These are phyloP conservation scores for Okamejei kenojei DNA, from an alignment of 2,797 vertebrate genomes.

Conservation along the genomic window DNA sequence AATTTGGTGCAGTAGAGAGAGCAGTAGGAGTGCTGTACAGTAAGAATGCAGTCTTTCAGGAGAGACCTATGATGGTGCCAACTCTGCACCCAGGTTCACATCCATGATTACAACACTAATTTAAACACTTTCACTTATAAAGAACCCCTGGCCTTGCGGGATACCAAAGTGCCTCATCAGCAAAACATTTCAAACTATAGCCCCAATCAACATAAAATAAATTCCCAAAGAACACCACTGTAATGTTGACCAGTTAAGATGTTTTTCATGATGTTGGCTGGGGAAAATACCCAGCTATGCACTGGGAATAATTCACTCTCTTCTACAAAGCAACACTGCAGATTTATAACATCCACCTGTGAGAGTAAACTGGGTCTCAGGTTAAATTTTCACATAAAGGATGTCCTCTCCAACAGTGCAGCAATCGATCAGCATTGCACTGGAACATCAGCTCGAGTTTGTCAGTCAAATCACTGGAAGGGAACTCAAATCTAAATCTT, in stretches of 20 bases:
- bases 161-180: too few species aligned
- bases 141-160: too few species aligned
- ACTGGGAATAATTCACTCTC: neutral
- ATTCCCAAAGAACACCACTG: too few species aligned
- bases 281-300: neutral
- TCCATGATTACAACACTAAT: too few species aligned
- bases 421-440: neutral
- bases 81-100: neutral
- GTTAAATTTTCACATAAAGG: neutral
- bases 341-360: neutral
- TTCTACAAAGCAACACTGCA: neutral
- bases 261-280: too few species aligned
- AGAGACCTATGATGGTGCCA: neutral
- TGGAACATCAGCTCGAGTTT: neutral
- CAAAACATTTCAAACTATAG: too few species aligned
- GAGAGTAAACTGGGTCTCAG: neutral
- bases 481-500: neutral
- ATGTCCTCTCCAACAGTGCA: neutral
- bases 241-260: too few species aligned
- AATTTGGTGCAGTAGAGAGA: too few species aligned
- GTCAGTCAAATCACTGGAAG: neutral
- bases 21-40: too few species aligned
- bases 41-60: neutral
- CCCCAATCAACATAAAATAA: too few species aligned
- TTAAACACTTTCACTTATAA: too few species aligned